Percentiles rank a stretch among this genome's conserved stretches.
Conservation (phyloP, 1,140 invertebrate species). For the Elysia chlorotica region DNA sequence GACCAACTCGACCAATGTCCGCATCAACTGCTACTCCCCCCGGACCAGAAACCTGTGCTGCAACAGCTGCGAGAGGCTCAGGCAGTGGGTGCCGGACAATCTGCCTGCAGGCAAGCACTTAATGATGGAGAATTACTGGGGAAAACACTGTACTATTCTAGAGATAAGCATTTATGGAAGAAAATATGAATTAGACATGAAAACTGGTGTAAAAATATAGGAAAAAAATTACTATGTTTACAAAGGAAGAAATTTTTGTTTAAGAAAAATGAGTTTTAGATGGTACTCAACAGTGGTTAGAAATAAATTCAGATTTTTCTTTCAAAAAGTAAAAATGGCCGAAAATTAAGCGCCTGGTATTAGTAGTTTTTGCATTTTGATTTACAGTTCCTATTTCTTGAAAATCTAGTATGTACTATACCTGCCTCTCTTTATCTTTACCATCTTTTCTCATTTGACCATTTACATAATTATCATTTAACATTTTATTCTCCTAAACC, state of each 20-base stretch:
- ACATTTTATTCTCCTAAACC: no score
- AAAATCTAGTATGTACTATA: no score
- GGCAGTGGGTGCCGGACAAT: conserved; percentile 26
- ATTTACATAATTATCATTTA: no score
- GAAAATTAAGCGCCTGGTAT: no score
- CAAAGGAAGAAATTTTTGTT: neutral
- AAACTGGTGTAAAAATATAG: neutral
- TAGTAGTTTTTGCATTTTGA: no score
- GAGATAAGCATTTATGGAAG: neutral
- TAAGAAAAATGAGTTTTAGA: neutral
- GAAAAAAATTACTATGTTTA: neutral
- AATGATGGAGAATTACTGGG: neutral
- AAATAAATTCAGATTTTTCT: no score
- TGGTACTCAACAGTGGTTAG: no score
- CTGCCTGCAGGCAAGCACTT: conserved; percentile 27
- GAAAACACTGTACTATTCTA: neutral
- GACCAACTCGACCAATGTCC: conserved; percentile 23
- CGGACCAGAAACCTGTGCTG: conserved; percentile 44
- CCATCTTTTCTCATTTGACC: no score
- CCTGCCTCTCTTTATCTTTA: no score
- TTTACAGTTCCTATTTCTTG: no score
- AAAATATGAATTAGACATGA: neutral
- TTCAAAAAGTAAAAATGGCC: no score
- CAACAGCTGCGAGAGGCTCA: conserved; percentile 36
- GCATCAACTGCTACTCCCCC: conserved; percentile 43